Base-by-base conservation (phyloP, 2,888 invertebrate species). In the Chorisops tibialis region DNA sequence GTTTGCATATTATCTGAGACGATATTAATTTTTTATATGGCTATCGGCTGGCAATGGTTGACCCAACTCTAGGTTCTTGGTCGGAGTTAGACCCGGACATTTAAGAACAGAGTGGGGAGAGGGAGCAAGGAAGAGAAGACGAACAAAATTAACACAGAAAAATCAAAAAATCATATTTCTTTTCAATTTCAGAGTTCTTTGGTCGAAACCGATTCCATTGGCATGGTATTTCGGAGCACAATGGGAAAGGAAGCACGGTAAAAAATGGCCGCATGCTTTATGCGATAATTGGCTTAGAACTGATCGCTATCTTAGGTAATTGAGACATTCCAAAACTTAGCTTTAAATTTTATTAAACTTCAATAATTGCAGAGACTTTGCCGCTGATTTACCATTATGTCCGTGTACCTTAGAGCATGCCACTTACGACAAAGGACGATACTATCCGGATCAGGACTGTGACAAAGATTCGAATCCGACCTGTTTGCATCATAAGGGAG, bases 341-440 rank as follows among this genome's bases (percentile, higher is more conserved):
- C 14, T 5, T 5, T 39, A 12, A 39, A 16, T 39, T 11, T n/a
- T 12, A 18, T 16, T n/a, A 41, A 41, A 14, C 1, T 41, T 41
- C n/a, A 2, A 41, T 4, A 16, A 1, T 22, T 56, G 4, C 65
- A 93, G 91, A 77, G 93, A 91, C 79, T 92, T 94, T 74, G 93
- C 91, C 1, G 86, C 88, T 9, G 89, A 92, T 74, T 79, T 92
- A 18, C 86, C 87, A 58, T 83, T 91, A 47, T 98, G 98, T 70
- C 98, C 98, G 0, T 98, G 98, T 74, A 92, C 87, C 0, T 75
- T 96, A 67, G 85, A 91, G 67, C 97, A 98, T 73, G 97, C 97
- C 0, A 74, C 93, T 3, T 81, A 88, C 56, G 98, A 99, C 75
- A 92, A 93, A 76, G 98, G 98, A 4, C 83, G 96, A 16, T 98